Evolutionary conservation across 2,888 invertebrate species (phyloP).

Genomic region (Troglohyphantes excavatus): DNA sequence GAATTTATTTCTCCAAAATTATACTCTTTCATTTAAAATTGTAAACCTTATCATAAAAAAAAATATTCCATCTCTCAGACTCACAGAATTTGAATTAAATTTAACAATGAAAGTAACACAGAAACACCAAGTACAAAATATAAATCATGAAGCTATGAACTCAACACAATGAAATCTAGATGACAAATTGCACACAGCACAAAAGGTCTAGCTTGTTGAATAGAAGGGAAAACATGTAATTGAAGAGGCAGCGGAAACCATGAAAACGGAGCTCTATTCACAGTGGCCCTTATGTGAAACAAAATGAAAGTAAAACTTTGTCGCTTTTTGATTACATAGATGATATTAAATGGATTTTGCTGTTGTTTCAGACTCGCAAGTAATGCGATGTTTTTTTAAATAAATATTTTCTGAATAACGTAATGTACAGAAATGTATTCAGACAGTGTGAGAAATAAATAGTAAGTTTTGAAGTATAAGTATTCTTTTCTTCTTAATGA

Average conservation of each 20-base stretch:
- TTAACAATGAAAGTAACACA: slow-evolving; percentile 3
- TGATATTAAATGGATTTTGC: background rate
- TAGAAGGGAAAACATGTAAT: slow-evolving; percentile 12
- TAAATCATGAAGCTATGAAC: background rate
- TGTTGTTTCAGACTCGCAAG: background rate
- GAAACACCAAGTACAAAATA: background rate
- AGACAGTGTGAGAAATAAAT: too few relatives aligned
- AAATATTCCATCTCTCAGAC: too few relatives aligned
- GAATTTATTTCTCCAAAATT: too few relatives aligned
- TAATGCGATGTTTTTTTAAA: background rate
- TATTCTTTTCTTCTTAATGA: too few relatives aligned
- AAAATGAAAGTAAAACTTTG: background rate
- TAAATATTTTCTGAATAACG: background rate
- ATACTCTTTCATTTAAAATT: too few relatives aligned
- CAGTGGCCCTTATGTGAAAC: background rate
- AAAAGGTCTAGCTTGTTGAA: background rate
- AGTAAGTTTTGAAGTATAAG: too few relatives aligned
- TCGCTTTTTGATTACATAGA: slow-evolving; percentile 2
- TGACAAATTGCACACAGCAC: background rate
- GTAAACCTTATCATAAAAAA: too few relatives aligned
- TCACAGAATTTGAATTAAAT: too few relatives aligned
- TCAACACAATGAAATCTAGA: background rate
- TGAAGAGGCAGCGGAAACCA: background rate
- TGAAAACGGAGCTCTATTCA: background rate
- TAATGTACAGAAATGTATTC: too few relatives aligned